phyloP scores from a whole-genome alignment of 2,113 vertebrate genomes.

The Callipepla californica region DNA sequence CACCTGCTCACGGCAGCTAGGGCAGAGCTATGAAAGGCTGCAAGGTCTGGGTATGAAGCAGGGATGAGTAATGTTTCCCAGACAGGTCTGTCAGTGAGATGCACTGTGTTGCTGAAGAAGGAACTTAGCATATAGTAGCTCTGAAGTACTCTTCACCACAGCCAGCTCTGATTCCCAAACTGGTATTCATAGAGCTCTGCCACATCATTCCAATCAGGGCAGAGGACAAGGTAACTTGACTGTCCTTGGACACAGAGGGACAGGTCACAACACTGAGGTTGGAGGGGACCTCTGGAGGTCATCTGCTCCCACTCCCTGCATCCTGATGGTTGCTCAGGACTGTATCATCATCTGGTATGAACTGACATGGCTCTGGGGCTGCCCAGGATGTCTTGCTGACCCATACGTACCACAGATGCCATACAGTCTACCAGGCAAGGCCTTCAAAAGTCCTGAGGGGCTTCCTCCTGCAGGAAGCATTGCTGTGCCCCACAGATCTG shows the following conservation, averaged over 20 bases:
- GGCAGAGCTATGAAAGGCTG: neutral
- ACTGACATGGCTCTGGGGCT: accelerated
- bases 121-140: neutral
- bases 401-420: neutral
- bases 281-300: neutral
- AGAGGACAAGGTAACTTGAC: neutral
- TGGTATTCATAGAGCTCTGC: neutral
- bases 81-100: neutral
- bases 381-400: accelerated
- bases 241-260: neutral
- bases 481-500: neutral
- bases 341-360: neutral
- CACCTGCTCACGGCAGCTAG: accelerated
- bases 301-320: neutral
- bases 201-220: neutral
- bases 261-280: neutral
- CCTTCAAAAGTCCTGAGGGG: no score
- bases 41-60: accelerated
- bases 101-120: accelerated
- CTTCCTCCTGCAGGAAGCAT: neutral
- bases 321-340: neutral
- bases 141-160: neutral
- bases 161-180: accelerated
- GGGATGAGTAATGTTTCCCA: neutral
- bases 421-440: accelerated